Evolutionary conservation across 2,797 vertebrate genomes (phyloP).

Genomic region (Gymnopithys bicolor): DNA sequence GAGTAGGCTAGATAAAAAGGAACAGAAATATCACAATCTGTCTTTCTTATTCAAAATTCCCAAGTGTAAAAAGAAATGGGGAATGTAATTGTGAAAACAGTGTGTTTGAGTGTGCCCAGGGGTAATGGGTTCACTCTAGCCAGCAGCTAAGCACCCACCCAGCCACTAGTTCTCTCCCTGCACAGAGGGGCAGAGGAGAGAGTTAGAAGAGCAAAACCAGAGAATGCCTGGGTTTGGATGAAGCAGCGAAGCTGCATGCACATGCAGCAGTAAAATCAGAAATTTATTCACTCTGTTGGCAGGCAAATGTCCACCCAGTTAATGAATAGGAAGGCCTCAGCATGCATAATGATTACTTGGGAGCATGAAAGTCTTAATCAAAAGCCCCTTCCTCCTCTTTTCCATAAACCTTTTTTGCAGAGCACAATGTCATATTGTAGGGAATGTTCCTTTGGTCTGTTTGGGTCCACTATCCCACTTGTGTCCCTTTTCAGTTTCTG

Average conservation of each 20-base stretch:
- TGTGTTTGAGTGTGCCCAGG: background rate
- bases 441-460: background rate
- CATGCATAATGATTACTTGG: fast-evolving
- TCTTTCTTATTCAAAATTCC: background rate
- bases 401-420: background rate
- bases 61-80: background rate
- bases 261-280: background rate
- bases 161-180: background rate
- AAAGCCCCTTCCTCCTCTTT: background rate
- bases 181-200: background rate
- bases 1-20: background rate
- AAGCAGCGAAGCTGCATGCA: fast-evolving
- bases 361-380: background rate
- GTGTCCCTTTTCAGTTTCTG: background rate
- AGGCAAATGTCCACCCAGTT: background rate
- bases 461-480: background rate
- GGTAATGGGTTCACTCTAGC: background rate
- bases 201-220: background rate
- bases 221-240: background rate
- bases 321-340: background rate
- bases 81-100: background rate
- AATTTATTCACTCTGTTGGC: background rate
- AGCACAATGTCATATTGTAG: background rate
- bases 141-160: background rate
- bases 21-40: background rate